Evolutionary conservation across 2,113 vertebrate species (phyloP).

Genomic region (Neolamprologus sp.): DNA sequence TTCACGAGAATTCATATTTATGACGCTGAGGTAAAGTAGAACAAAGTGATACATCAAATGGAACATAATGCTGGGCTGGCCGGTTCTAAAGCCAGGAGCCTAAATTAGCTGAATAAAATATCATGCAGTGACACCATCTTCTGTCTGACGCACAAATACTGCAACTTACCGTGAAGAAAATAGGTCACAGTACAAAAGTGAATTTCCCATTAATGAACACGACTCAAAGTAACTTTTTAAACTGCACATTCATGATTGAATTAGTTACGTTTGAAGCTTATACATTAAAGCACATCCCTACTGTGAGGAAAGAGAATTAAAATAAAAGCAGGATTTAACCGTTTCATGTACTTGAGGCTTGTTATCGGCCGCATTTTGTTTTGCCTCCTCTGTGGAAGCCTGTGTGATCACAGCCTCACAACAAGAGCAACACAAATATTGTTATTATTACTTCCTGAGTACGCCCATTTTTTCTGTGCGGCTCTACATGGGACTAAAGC

Average conservation of each 20-base stretch:
- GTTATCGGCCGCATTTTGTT: slow-evolving; percentile 8
- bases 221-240: neutral
- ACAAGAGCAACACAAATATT: slow-evolving; percentile 35
- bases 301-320: neutral
- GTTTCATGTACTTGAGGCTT: slow-evolving; percentile 13
- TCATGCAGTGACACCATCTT: slow-evolving; percentile 34
- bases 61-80: slow-evolving; percentile 34
- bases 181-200: slow-evolving; percentile 26
- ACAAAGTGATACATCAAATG: slow-evolving; percentile 54
- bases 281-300: slow-evolving; percentile 11
- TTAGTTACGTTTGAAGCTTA: slow-evolving; percentile 1
- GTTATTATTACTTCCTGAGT: slow-evolving; percentile 13
- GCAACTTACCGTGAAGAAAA: slow-evolving; percentile 28
- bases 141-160: slow-evolving; percentile 20
- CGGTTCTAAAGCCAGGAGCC: slow-evolving; percentile 35
- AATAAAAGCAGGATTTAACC: slow-evolving; percentile 3
- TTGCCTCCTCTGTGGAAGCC: slow-evolving; percentile 25
- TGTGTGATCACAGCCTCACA: slow-evolving; percentile 30
- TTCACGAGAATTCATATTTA: slow-evolving; percentile 30
- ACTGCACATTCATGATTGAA: neutral
- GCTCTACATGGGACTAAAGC: neutral
- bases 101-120: slow-evolving; percentile 56
- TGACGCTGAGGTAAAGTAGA: slow-evolving; percentile 43
- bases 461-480: neutral
- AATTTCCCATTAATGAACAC: neutral